phyloP scores from a whole-genome alignment of 2,888 invertebrate species.

The Leptopilina myrica region DNA sequence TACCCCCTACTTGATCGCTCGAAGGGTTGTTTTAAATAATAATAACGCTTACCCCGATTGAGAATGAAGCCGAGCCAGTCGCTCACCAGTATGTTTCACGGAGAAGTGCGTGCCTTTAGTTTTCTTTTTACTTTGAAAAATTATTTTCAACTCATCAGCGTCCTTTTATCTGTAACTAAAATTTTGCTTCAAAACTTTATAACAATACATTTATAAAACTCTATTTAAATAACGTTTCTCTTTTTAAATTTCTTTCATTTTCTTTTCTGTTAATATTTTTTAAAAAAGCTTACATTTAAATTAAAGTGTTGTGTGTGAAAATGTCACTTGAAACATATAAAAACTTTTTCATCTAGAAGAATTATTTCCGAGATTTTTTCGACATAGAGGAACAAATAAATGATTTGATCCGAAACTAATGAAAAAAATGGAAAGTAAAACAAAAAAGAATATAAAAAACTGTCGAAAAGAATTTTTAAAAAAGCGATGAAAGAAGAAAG shows the following conservation, averaged over 20 bases:
- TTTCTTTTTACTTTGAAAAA: slow-evolving; percentile 15
- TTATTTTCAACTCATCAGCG: slow-evolving; percentile 4
- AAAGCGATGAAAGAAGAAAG: slow-evolving; percentile 20
- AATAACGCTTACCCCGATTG: slow-evolving; percentile 63
- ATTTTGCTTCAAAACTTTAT: neutral
- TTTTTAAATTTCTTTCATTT: too few relatives aligned
- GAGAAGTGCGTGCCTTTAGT: slow-evolving; percentile 53
- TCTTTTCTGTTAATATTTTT: too few relatives aligned
- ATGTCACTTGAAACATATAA: neutral
- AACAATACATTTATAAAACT: neutral
- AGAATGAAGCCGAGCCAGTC: slow-evolving; percentile 57
- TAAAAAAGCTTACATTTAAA: too few relatives aligned
- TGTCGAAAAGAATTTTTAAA: neutral
- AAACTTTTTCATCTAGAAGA: neutral
- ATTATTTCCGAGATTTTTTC: too few relatives aligned
- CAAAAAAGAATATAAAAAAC: neutral
- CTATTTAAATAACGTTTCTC: too few relatives aligned
- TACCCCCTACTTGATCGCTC: slow-evolving; percentile 61
- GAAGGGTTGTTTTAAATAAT: slow-evolving; percentile 76
- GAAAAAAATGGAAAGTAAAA: neutral
- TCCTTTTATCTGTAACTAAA: neutral
- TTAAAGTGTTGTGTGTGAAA: too few relatives aligned
- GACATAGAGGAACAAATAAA: neutral
- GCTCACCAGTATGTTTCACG: slow-evolving; percentile 51
- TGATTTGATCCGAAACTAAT: neutral